phyloP scores from a whole-genome alignment of 1,140 invertebrate genomes.

The Bactericera cockerelli region DNA sequence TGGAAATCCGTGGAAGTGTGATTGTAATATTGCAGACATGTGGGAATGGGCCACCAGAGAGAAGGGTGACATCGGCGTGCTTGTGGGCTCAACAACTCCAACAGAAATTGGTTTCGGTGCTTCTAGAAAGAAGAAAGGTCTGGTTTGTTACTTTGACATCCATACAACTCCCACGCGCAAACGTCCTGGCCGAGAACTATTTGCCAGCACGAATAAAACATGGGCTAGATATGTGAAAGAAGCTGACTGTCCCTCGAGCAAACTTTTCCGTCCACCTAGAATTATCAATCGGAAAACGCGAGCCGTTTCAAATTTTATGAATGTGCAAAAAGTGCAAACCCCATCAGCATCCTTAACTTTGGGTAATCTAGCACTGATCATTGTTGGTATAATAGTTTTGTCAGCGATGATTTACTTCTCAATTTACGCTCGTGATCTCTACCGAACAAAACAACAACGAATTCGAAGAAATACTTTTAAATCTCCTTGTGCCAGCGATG shows the following conservation, averaged over 20 bases:
- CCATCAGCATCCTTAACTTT: background rate
- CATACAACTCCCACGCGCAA: conserved; percentile 34
- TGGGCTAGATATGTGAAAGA: conserved; percentile 50
- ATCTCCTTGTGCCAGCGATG: conserved; percentile 6
- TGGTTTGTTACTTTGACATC: conserved; percentile 47
- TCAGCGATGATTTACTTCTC: background rate
- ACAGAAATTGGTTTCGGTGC: conserved; percentile 35
- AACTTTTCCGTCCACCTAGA: conserved; percentile 11
- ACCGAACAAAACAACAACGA: background rate
- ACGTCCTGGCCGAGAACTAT: conserved; percentile 36
- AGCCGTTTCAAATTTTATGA: background rate
- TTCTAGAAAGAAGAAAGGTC: conserved; percentile 42
- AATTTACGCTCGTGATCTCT: background rate
- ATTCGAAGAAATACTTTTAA: conserved; percentile 2
- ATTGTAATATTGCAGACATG: conserved; percentile 49
- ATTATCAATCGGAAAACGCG: background rate
- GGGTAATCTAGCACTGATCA: background rate
- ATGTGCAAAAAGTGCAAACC: background rate
- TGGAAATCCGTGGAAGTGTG: conserved; percentile 51
- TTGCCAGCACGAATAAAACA: conserved; percentile 41
- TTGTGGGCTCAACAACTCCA: conserved; percentile 44
- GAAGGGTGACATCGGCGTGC: conserved; percentile 43
- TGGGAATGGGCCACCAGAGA: conserved; percentile 52
- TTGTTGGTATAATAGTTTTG: background rate
- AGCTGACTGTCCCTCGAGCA: conserved; percentile 39